A percentile compares a stretch with the other conserved stretches of the same genome.
phyloP scores from a whole-genome alignment of 2,797 vertebrate genomes.

The Bovichtus variegatus region DNA sequence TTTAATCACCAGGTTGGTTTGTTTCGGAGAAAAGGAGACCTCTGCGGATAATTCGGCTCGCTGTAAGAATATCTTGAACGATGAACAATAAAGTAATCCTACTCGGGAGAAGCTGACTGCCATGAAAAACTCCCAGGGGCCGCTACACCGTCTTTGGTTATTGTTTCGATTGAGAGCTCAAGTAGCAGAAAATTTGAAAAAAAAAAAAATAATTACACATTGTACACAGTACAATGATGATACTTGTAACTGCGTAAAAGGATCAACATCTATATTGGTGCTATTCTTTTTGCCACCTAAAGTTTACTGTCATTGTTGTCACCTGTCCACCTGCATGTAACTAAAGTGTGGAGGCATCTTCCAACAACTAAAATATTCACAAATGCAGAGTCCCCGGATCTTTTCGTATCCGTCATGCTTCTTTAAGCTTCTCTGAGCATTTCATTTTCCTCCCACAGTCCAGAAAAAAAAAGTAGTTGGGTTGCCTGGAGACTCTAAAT shows the following conservation, averaged over 20 bases:
- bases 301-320: neutral
- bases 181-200: no score
- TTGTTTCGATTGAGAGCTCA: no score
- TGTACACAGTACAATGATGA: no score
- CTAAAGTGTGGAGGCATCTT: neutral
- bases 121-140: no score
- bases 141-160: no score
- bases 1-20: no score
- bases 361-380: neutral
- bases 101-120: no score
- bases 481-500: slow-evolving; percentile 19
- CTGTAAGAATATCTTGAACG: no score
- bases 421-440: neutral
- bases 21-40: no score
- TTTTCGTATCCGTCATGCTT: neutral
- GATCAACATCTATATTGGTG: neutral
- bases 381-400: neutral
- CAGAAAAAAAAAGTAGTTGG: neutral
- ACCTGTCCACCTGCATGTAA: neutral
- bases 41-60: no score
- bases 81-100: no score
- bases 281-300: neutral
- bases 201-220: no score
- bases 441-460: neutral
- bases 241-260: neutral